Conservation (phyloP, 2,113 vertebrate genomes). For the Silurus glanis region DNA sequence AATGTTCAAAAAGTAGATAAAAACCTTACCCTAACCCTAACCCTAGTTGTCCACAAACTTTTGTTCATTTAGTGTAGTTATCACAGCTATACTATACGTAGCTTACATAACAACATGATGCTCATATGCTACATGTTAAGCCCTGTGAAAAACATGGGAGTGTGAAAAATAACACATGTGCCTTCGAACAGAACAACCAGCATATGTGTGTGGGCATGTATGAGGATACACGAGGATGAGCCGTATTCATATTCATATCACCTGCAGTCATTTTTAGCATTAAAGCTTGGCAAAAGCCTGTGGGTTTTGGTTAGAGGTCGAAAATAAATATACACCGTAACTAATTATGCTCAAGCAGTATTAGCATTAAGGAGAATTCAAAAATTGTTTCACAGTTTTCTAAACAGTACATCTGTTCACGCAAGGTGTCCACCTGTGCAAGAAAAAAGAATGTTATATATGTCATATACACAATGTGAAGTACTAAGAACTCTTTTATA, state of each 20-base stretch:
- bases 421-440: too few relatives aligned
- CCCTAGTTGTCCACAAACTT: too few relatives aligned
- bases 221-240: neutral
- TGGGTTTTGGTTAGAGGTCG: neutral
- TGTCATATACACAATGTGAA: too few relatives aligned
- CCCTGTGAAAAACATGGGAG: neutral
- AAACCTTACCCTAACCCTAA: too few relatives aligned
- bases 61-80: too few relatives aligned
- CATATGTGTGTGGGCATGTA: constrained; percentile 39
- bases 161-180: constrained; percentile 3
- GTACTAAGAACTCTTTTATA: too few relatives aligned
- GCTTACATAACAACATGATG: neutral
- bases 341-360: neutral
- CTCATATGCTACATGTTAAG: neutral
- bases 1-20: too few relatives aligned
- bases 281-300: neutral
- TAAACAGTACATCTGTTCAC: neutral
- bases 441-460: too few relatives aligned
- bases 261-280: constrained; percentile 14
- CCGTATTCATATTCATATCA: constrained; percentile 20
- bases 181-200: constrained; percentile 25
- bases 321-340: neutral
- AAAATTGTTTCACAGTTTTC: neutral
- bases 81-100: neutral
- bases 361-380: neutral